Evolutionary conservation across 1,140 invertebrate genomes (phyloP).

Genomic region (Chironomus tepperi): DNA sequence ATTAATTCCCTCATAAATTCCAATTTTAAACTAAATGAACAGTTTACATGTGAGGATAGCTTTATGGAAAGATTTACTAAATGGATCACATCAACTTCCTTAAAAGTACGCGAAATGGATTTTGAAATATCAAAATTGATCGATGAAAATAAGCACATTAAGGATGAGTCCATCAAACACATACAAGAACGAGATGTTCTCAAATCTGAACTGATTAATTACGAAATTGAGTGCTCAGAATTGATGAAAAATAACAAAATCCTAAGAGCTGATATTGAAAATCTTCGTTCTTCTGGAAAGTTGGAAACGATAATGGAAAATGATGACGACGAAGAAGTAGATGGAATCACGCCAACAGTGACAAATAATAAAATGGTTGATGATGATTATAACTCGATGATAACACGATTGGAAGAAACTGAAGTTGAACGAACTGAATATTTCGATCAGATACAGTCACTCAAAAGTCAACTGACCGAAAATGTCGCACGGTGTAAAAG

Average conservation of each 20-base stretch:
- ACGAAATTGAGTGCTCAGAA: conserved; percentile 51
- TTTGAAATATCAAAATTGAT: conserved; percentile 21
- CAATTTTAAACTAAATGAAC: background rate
- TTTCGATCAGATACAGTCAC: conserved; percentile 26
- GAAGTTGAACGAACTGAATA: conserved; percentile 32
- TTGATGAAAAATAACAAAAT: conserved; percentile 58
- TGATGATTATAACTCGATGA: background rate
- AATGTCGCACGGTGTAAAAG: conserved; percentile 19
- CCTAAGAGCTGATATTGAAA: conserved; percentile 50
- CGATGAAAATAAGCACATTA: conserved; percentile 20
- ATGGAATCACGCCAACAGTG: conserved; percentile 6
- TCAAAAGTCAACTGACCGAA: conserved; percentile 22
- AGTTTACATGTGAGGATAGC: background rate
- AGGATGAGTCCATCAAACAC: conserved; percentile 32
- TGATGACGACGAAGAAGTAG: conserved; percentile 40
- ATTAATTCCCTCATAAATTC: background rate
- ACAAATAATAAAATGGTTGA: background rate
- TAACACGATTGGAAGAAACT: background rate
- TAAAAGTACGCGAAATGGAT: conserved; percentile 2
- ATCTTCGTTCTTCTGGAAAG: conserved; percentile 49
- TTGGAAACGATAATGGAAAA: conserved; percentile 52
- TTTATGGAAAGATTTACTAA: background rate
- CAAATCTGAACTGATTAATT: conserved; percentile 48
- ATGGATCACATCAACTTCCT: background rate
- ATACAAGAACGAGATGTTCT: conserved; percentile 45